These are phyloP conservation scores for Suillia variegata DNA, from an alignment of 2,888 invertebrate species.

Conservation along the genomic window DNA sequence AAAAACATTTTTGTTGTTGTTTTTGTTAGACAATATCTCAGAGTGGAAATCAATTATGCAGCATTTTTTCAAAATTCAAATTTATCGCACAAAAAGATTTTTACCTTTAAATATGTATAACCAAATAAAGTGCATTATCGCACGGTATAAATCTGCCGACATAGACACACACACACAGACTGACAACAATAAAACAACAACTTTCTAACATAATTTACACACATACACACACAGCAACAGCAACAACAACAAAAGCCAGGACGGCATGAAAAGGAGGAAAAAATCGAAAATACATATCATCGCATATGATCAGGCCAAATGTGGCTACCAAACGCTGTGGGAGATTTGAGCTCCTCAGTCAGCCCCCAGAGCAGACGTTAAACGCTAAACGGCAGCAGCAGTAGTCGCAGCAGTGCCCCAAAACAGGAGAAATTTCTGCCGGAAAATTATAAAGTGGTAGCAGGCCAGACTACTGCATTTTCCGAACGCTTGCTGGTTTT, in stretches of 20 bases:
- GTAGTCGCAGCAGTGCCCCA: not conserved
- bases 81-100: too few species aligned
- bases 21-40: too few species aligned
- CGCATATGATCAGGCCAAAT: not conserved
- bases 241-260: not conserved
- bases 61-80: too few species aligned
- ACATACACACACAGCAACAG: too few species aligned
- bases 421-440: not conserved
- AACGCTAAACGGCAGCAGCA: not conserved
- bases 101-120: too few species aligned
- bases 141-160: not conserved
- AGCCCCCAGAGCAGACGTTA: too few species aligned
- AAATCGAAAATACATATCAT: not conserved
- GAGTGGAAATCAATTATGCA: too few species aligned
- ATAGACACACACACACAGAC: not conserved
- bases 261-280: too few species aligned
- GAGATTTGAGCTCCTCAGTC: not conserved
- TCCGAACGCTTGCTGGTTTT: not conserved
- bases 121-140: too few species aligned
- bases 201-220: constrained; percentile 3
- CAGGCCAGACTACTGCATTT: not conserved
- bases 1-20: too few species aligned
- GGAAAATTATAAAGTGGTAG: not conserved
- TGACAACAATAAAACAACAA: not conserved
- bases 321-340: constrained; percentile 3